phyloP scores from a whole-genome alignment of 2,888 invertebrate species.

The Rhaphigaster nebulosa region DNA sequence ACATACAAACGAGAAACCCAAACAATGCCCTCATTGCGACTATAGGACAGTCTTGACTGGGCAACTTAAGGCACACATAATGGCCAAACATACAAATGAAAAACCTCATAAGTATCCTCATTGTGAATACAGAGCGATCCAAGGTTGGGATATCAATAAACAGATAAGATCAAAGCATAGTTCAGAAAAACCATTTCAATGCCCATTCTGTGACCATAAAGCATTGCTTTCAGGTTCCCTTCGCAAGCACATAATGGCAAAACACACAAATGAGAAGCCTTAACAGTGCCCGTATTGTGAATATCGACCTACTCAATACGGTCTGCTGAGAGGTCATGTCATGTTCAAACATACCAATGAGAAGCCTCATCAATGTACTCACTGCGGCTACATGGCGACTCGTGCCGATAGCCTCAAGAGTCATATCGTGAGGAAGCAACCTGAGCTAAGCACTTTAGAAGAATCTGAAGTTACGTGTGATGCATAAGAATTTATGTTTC shows the following conservation, averaged over 20 bases:
- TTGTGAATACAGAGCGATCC: slow-evolving; percentile 15
- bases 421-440: not conserved
- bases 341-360: slow-evolving; percentile 12
- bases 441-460: not conserved
- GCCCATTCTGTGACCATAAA: slow-evolving; percentile 14
- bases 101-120: slow-evolving; percentile 27
- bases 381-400: not conserved
- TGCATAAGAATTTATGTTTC: not conserved
- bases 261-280: slow-evolving; percentile 8
- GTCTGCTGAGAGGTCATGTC: not conserved
- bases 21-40: slow-evolving; percentile 37
- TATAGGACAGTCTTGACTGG: not conserved
- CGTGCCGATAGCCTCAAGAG: slow-evolving; percentile 7
- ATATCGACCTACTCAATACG: slow-evolving; percentile 8
- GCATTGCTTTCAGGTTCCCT: not conserved
- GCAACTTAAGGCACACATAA: slow-evolving; percentile 4
- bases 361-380: not conserved
- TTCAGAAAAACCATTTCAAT: slow-evolving; percentile 14
- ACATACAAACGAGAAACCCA: not conserved
- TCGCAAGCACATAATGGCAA: slow-evolving; percentile 6
- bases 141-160: slow-evolving; percentile 19
- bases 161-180: not conserved
- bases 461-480: slow-evolving; percentile 1
- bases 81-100: slow-evolving; percentile 32
- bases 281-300: slow-evolving; percentile 18